Evolutionary conservation across 2,113 vertebrate genomes (phyloP), one percentile per base, ranked within the genome.

Genomic region (Ciconia boyciana): DNA sequence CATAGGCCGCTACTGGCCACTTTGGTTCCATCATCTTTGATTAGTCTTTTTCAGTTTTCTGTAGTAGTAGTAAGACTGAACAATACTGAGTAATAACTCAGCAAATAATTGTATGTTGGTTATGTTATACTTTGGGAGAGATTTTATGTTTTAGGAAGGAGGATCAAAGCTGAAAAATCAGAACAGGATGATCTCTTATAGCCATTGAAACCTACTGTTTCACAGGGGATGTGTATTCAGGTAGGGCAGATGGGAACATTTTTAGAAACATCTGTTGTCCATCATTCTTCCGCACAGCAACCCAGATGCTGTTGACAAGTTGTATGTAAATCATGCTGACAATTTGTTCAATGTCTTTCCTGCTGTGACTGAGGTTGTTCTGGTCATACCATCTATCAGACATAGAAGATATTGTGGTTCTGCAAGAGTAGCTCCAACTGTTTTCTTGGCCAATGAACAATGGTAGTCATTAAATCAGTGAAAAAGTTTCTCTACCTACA

Each of bases 231-330:
- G 71, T 97, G 70, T 96, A 83, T 95, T 95, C 91, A 94, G 64
- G 90, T 86, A 97, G 87, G 95, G 94, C 98, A 98, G 97, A 98
- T 98, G 98, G 98, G 88, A 97, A 80, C 91, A 97, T 96, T 97
- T 97, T 97, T 97, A 85, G 94, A 93, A 98, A 98, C 98, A 98
- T 98, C 98, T 98, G 98, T 97, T 98, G 92, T 94, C 96, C 97
- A 98, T 98, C 98, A 97, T 94, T 98, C 96, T 98, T 98, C 96
- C 96, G 94, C 93, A 96, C 93, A 97, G 97, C 90, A 97, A 87
- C 93, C 97, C 97, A 98, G 98, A 98, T 98, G 96, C 96, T 98
- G 95, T 96, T 98, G 98, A 98, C 97, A 98, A 98, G 91, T 96
- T 97, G 90, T 95, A 94, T 97, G 97, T 97, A 98, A 98, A 98